These are phyloP conservation scores for Coecobrya sp. DNA, from an alignment of 2,888 invertebrate genomes.

Conservation along the genomic window DNA sequence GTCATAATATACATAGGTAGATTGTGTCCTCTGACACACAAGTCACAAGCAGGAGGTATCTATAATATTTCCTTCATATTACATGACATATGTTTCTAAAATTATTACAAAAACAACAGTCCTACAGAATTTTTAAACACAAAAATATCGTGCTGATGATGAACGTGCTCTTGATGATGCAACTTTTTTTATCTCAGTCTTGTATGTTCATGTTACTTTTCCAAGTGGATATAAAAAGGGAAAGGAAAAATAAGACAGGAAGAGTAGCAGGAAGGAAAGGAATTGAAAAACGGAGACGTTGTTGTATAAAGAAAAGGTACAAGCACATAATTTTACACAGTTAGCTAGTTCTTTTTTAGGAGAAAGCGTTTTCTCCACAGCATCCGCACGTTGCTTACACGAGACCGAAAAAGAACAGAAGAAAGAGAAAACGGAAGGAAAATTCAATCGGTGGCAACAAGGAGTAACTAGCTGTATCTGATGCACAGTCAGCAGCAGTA, in stretches of 20 bases:
- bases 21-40: too few relatives aligned
- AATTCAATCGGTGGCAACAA: constrained; percentile 63
- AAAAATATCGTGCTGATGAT: not conserved
- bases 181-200: not conserved
- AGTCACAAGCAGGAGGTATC: too few relatives aligned
- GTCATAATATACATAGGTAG: too few relatives aligned
- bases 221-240: constrained; percentile 6
- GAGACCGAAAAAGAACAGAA: not conserved
- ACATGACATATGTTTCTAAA: too few relatives aligned
- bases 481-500: not conserved
- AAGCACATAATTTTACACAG: not conserved
- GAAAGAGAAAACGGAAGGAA: constrained; percentile 27
- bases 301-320: not conserved
- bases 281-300: constrained; percentile 54
- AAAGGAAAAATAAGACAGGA: constrained; percentile 24
- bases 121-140: not conserved
- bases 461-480: constrained; percentile 41
- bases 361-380: not conserved
- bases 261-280: constrained; percentile 27
- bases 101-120: not conserved
- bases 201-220: not conserved
- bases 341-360: too few relatives aligned
- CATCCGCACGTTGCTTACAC: not conserved
- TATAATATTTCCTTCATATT: not conserved
- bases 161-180: constrained; percentile 19